Evolutionary conservation across 2,888 invertebrate species (phyloP).

Genomic region (Gymnosoma rotundatum): DNA sequence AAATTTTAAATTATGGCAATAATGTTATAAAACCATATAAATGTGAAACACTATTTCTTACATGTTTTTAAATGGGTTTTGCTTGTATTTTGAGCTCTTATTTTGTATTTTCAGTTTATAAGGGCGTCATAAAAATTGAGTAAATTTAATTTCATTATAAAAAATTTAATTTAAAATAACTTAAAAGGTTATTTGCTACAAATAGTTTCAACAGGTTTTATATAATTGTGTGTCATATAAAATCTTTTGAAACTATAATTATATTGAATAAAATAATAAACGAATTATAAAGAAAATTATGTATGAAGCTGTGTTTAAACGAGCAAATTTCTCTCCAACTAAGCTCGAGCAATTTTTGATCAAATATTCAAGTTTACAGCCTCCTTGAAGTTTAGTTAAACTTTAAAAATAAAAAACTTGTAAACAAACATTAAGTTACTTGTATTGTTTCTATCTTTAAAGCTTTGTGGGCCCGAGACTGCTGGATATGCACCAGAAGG

Average conservation of each 20-base stretch:
- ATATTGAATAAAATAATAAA: conserved; percentile 10
- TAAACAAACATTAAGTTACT: too few relatives aligned
- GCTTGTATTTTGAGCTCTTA: background rate
- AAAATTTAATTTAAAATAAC: conserved; percentile 1
- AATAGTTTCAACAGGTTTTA: conserved; percentile 44
- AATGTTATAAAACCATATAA: conserved; percentile 75
- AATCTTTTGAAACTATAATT: background rate
- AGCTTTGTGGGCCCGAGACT: too few relatives aligned
- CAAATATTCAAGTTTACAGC: too few relatives aligned
- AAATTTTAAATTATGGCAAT: conserved; percentile 54
- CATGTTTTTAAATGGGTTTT: conserved; percentile 67
- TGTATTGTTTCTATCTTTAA: too few relatives aligned
- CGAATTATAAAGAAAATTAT: too few relatives aligned
- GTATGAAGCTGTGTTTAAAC: too few relatives aligned
- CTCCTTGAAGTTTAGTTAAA: too few relatives aligned
- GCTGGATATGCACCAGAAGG: too few relatives aligned
- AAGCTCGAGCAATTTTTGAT: too few relatives aligned
- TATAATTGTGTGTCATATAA: background rate
- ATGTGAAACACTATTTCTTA: conserved; percentile 75
- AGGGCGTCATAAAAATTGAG: conserved; percentile 34
- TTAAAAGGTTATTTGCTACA: conserved; percentile 29
- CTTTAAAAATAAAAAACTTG: too few relatives aligned
- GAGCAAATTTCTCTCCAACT: too few relatives aligned
- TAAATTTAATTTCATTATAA: conserved; percentile 45
- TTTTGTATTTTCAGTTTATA: background rate